A percentile compares a stretch with the other conserved stretches of the same genome.
Conservation (phyloP, 2,797 vertebrate genomes). For the Phyllotis vaccarum region DNA sequence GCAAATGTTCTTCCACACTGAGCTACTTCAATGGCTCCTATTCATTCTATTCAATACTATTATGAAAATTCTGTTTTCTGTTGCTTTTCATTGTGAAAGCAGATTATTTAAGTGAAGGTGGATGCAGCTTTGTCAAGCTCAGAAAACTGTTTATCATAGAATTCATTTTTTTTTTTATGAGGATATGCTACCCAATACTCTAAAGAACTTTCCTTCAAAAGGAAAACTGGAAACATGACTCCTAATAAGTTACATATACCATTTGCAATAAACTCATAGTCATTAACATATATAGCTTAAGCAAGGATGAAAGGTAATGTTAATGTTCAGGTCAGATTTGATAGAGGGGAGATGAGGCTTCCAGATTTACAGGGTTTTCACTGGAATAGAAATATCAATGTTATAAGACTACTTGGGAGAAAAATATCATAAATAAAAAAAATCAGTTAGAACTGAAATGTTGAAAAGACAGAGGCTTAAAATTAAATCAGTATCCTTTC, state of each 20-base stretch:
- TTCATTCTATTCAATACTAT: constrained; percentile 30
- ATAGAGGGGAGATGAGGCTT: neutral
- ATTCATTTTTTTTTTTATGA: constrained; percentile 52
- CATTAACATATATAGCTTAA: constrained; percentile 54
- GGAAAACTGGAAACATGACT: constrained; percentile 51
- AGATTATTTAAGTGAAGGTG: constrained; percentile 37
- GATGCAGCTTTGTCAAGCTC: constrained; percentile 29
- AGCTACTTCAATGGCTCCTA: neutral
- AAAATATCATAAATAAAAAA: constrained; percentile 53
- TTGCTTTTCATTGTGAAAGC: neutral
- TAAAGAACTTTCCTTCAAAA: constrained; percentile 44
- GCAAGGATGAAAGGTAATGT: constrained; percentile 37
- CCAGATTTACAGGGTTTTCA: constrained; percentile 25
- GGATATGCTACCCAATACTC: neutral
- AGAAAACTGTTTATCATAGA: constrained; percentile 52
- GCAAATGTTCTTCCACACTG: neutral
- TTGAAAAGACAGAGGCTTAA: constrained; percentile 36
- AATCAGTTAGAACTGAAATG: constrained; percentile 50
- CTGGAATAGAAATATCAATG: constrained; percentile 30
- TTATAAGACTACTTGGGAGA: neutral
- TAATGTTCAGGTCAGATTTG: neutral
- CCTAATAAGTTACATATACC: constrained; percentile 33
- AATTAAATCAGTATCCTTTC: constrained; percentile 46
- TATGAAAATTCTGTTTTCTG: neutral
- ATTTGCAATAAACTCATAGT: constrained; percentile 47